These are phyloP conservation scores for Xestoiulus laeticollis DNA, from an alignment of 2,888 invertebrate species.

Conservation along the genomic window DNA sequence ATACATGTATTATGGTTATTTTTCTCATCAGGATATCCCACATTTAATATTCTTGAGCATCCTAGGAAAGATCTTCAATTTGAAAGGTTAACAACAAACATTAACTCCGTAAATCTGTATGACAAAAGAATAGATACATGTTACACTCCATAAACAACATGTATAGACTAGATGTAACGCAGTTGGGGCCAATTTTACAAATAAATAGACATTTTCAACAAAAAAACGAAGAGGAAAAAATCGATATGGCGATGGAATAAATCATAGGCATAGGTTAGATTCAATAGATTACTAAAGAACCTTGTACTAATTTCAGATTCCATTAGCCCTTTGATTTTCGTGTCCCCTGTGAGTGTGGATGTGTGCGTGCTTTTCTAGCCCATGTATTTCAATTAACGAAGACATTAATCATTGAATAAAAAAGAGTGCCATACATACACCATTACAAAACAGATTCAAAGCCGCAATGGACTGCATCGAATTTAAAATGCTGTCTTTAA, in stretches of 20 bases:
- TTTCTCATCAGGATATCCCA: background rate
- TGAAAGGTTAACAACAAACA: background rate
- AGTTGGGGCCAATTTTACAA: constrained; percentile 2
- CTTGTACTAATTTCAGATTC: constrained; percentile 18
- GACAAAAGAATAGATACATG: background rate
- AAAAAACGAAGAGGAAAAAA: no score
- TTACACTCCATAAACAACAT: background rate
- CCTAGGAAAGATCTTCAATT: background rate
- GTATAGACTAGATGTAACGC: background rate
- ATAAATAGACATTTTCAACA: no score
- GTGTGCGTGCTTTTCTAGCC: constrained; percentile 26
- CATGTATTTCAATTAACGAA: constrained; percentile 26
- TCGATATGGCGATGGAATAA: background rate
- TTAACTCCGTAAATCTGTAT: background rate
- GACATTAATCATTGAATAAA: constrained; percentile 26
- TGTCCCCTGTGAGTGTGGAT: constrained; percentile 26
- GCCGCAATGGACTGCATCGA: constrained; percentile 1
- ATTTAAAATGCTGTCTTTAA: background rate
- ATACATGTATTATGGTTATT: background rate
- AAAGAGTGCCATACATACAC: constrained; percentile 16
- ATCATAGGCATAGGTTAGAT: background rate
- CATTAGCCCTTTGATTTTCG: constrained; percentile 18
- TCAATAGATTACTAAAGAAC: constrained; percentile 26
- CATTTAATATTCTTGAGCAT: no score
- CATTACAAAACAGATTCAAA: background rate